Percentiles rank a stretch among this genome's conserved stretches.
Evolutionary conservation across 1,140 invertebrate species (phyloP).

Genomic region (Caenorhabditis remanei): DNA sequence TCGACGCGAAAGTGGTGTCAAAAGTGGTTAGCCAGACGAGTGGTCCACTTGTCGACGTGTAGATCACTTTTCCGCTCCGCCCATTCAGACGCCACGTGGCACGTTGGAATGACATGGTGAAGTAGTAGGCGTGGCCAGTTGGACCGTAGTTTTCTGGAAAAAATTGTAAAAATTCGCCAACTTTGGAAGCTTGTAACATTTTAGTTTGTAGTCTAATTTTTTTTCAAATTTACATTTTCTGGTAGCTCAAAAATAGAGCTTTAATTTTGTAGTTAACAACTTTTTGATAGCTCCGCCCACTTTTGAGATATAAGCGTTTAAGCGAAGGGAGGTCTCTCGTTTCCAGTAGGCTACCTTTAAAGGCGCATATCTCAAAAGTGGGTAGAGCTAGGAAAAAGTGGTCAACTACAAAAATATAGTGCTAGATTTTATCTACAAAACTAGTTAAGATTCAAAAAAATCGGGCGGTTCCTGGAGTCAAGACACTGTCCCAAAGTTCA

Average conservation of each 20-base stretch:
- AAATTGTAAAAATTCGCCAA: not conserved
- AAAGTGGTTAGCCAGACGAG: conserved; percentile 63
- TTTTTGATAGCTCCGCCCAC: too few relatives aligned
- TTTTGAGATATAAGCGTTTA: too few relatives aligned
- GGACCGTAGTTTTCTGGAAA: conserved; percentile 63
- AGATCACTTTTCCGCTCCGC: conserved; percentile 60
- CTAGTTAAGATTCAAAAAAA: too few relatives aligned
- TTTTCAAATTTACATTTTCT: not conserved
- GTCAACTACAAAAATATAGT: too few relatives aligned
- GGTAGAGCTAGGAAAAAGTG: too few relatives aligned
- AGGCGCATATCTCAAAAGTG: too few relatives aligned
- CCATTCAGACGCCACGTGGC: conserved; percentile 56
- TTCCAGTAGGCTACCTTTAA: too few relatives aligned
- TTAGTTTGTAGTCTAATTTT: not conserved
- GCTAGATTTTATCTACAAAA: too few relatives aligned
- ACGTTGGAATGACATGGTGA: conserved; percentile 59
- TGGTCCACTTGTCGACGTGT: conserved; percentile 50
- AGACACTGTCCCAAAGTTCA: too few relatives aligned
- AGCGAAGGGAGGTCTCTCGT: too few relatives aligned
- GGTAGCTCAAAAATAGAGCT: not conserved
- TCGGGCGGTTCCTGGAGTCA: too few relatives aligned
- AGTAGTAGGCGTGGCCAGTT: conserved; percentile 64
- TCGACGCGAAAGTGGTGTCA: conserved; percentile 54
- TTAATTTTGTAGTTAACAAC: too few relatives aligned
- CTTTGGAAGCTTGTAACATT: not conserved